These are phyloP conservation scores for Prenolepis imparis DNA, from an alignment of 2,888 invertebrate genomes.

Conservation along the genomic window DNA sequence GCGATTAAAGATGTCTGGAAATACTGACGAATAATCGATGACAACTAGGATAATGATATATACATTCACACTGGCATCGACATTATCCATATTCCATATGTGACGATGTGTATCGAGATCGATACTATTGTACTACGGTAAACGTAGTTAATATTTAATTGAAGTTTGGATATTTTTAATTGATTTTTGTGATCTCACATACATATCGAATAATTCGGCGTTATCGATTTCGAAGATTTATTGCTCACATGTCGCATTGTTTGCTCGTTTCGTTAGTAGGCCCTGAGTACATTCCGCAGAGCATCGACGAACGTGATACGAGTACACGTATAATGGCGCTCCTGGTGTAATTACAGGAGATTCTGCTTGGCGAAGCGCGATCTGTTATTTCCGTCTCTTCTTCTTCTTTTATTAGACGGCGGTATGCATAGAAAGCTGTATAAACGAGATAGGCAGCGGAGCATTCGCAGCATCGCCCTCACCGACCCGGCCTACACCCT, in stretches of 20 bases:
- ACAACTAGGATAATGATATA: not conserved
- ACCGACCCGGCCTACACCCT: conserved; percentile 19
- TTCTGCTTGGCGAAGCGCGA: conserved; percentile 64
- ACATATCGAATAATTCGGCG: not conserved
- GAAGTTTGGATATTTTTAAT: not conserved
- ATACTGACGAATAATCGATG: not conserved
- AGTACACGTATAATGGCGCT: conserved; percentile 42
- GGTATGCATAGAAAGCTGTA: conserved; percentile 61
- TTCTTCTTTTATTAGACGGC: conserved; percentile 49
- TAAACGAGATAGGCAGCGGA: conserved; percentile 68
- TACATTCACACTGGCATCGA: no score
- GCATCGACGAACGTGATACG: conserved; percentile 59
- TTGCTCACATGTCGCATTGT: not conserved
- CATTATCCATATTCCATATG: not conserved
- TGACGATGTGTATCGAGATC: not conserved
- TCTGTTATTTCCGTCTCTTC: conserved; percentile 61
- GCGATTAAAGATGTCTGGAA: conserved; percentile 22
- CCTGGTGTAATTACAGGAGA: conserved; percentile 55
- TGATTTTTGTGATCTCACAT: not conserved
- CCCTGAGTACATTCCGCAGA: conserved; percentile 14
- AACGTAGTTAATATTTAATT: not conserved
- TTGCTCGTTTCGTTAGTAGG: not conserved
- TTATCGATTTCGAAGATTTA: not conserved
- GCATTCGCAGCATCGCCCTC: conserved; percentile 49
- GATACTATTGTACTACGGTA: not conserved